Base-by-base conservation (phyloP, 2,888 invertebrate species). In the Ptilodon capucinus region DNA sequence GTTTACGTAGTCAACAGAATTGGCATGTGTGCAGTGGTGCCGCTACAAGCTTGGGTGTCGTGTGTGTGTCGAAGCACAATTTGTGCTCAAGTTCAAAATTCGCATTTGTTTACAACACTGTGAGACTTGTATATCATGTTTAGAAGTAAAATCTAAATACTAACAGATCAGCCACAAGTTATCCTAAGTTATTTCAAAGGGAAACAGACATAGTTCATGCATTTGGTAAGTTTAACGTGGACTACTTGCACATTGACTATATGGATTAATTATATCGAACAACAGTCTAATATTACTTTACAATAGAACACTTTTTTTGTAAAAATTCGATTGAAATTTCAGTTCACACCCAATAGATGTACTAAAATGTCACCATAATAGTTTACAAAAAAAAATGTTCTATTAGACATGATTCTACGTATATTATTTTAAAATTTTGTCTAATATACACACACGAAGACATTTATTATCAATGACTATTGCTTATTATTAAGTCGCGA, bases 191-290 rank as follows among this genome's bases (percentile, higher is more conserved):
- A 65, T 65, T 66, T 67, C 61, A 64, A 69, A 74, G 74, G 76
- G 68, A 65, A 72, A 83, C 75, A 82, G 73, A 76, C 68, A 78
- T 74, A 73, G 63, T 59, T 73, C 86, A 87, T 87, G 86, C 86
- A 79, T 42, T 71, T 59, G 40, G 50, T 61, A 60, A 61, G 52
- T 51, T 55, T 63, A 74, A 76, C 75, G 76, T 72, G 72, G 71
- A 84, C 79, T 79, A 79, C 71, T 71, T 65, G 68, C 69, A 64
- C 68, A 60, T 57, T 50, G n/a, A n/a, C n/a, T n/a, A 51, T 50
- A 6, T 46, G 39, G 32, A 45, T 17, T 7, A 9, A 45, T 50
- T 43, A 39, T 6, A 8, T 23, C 5, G 23, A 35, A 32, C 45
- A 43, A 48, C 34, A 42, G 32, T 42, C 13, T 3, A 11, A 8